phyloP scores from a whole-genome alignment of 2,113 vertebrate genomes.

The Acinonyx jubatus region DNA sequence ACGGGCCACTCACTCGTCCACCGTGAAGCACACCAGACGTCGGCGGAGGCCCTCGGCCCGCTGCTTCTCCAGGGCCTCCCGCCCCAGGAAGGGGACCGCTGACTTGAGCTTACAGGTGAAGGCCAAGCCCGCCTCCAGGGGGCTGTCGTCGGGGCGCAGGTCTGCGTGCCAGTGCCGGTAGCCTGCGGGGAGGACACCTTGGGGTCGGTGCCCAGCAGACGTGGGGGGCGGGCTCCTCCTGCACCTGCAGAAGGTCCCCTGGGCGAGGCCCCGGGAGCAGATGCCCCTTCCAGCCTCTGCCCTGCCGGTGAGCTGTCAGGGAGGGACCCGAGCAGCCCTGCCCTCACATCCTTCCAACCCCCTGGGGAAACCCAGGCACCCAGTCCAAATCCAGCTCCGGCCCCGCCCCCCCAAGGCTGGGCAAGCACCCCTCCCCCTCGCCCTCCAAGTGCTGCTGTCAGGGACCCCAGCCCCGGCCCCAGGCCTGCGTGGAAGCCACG shows the following conservation, averaged over 20 bases:
- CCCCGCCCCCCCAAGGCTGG: not conserved
- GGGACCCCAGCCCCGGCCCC: fast-evolving
- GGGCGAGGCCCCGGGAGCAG: fast-evolving
- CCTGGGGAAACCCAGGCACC: not conserved
- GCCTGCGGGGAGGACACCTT: slow-evolving; percentile 81
- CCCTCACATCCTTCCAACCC: too few relatives aligned
- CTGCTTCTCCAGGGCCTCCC: slow-evolving; percentile 91
- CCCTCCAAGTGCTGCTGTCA: not conserved
- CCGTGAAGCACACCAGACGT: slow-evolving; percentile 94
- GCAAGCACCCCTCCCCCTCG: not conserved
- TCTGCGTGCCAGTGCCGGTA: slow-evolving; percentile 98
- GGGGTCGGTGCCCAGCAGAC: not conserved
- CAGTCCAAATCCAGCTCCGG: not conserved
- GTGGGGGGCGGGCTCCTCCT: not conserved
- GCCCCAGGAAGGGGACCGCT: slow-evolving; percentile 90
- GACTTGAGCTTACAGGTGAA: slow-evolving; percentile 97
- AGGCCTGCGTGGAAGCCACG: fast-evolving
- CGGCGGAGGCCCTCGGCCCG: slow-evolving; percentile 88
- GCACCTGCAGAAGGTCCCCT: not conserved
- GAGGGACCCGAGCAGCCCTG: too few relatives aligned
- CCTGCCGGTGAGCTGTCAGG: fast-evolving
- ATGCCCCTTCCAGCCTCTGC: fast-evolving
- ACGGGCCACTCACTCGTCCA: slow-evolving; percentile 88
- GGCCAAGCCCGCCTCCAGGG: slow-evolving; percentile 93
- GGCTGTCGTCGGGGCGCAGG: slow-evolving; percentile 93